These are phyloP conservation scores for Sorex fumeus DNA, from an alignment of 2,113 vertebrate species.

Conservation along the genomic window DNA sequence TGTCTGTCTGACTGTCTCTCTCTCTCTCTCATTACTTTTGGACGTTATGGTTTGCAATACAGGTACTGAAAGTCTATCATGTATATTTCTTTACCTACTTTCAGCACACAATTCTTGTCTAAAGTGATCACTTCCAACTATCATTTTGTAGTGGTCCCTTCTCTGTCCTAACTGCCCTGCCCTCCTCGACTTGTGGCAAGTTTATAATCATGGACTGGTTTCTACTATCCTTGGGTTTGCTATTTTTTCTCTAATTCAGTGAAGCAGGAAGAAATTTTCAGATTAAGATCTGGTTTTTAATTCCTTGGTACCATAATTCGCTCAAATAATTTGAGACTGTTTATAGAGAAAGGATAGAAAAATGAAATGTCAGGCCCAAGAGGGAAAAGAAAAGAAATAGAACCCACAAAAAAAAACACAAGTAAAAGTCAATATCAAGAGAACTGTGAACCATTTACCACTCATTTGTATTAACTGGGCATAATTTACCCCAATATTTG, in stretches of 20 bases:
- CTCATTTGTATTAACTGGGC: background rate
- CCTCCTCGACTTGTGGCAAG: too few species aligned
- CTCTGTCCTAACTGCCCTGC: too few species aligned
- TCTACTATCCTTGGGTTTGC: too few species aligned
- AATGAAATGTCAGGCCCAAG: slow-evolving; percentile 29
- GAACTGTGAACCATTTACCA: background rate
- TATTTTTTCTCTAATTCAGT: background rate
- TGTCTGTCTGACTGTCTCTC: too few species aligned
- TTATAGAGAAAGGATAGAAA: slow-evolving; percentile 30
- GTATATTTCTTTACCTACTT: too few species aligned
- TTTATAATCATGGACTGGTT: too few species aligned
- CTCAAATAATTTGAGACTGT: slow-evolving; percentile 34
- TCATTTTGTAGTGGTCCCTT: too few species aligned
- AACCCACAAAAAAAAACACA: slow-evolving; percentile 29
- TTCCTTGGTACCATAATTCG: slow-evolving; percentile 6
- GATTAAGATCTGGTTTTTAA: background rate
- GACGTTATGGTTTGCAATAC: too few species aligned
- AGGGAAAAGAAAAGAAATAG: background rate
- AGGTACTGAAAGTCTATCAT: too few species aligned
- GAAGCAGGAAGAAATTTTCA: background rate
- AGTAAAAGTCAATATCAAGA: slow-evolving; percentile 59
- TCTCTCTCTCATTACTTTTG: too few species aligned
- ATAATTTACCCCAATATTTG: slow-evolving; percentile 16
- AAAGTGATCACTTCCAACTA: too few species aligned
- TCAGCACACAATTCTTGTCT: too few species aligned